Conservation (phyloP, 2,797 vertebrate species). For the Smutsia gigantea region DNA sequence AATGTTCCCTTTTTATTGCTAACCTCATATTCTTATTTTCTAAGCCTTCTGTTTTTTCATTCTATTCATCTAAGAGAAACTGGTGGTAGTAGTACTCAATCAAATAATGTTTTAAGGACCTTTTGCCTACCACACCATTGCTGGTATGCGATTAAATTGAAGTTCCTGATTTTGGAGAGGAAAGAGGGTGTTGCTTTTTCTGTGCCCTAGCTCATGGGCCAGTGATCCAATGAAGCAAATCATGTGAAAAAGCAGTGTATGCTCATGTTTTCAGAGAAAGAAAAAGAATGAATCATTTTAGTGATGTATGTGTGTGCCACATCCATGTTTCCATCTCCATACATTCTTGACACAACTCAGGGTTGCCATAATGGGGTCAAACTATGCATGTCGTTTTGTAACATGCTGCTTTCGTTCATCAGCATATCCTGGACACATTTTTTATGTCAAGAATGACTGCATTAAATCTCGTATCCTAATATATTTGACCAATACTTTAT, state of each 20-base stretch:
- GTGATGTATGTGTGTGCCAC: neutral
- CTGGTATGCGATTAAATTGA: neutral
- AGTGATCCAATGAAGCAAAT: neutral
- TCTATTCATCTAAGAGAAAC: neutral
- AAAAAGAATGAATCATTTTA: neutral
- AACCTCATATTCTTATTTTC: conserved; percentile 53
- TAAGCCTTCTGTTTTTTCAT: neutral
- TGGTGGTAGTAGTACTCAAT: neutral
- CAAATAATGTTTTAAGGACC: neutral
- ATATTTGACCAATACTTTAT: neutral
- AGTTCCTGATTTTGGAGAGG: neutral
- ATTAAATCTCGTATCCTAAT: neutral
- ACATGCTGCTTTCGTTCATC: neutral
- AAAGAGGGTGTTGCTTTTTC: neutral
- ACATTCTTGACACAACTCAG: neutral
- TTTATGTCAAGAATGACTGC: neutral
- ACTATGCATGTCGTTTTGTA: neutral
- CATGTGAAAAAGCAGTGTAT: neutral
- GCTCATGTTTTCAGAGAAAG: neutral
- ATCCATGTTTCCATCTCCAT: no score
- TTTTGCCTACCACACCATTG: neutral
- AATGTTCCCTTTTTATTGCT: neutral
- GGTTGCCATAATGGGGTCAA: neutral
- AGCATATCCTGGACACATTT: neutral
- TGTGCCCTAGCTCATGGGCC: neutral